These are phyloP conservation scores for Lepidotrigona ventralis DNA, from an alignment of 1,140 invertebrate species.

Conservation along the genomic window DNA sequence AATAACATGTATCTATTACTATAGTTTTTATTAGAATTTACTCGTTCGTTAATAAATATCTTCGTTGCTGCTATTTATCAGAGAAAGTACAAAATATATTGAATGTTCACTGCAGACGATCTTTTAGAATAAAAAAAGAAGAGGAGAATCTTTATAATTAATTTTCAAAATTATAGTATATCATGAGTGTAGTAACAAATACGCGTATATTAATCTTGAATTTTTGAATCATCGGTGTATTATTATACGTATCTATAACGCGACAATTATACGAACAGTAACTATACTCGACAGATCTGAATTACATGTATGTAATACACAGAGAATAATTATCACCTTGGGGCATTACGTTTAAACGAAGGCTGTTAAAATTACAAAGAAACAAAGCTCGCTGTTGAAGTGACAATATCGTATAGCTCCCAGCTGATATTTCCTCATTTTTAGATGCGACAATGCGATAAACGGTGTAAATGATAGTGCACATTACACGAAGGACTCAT, in stretches of 20 bases:
- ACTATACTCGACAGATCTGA: not conserved
- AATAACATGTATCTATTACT: no score
- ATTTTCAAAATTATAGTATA: no score
- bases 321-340: not conserved
- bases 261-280: not conserved
- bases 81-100: no score
- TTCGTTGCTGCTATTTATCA: no score
- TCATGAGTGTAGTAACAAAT: no score
- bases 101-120: no score
- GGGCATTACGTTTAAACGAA: not conserved
- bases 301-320: not conserved
- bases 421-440: not conserved
- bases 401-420: not conserved
- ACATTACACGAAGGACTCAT: not conserved
- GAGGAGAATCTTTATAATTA: no score
- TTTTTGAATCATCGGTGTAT: not conserved
- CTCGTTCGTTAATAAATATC: no score
- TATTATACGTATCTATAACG: not conserved
- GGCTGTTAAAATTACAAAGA: not conserved
- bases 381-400: not conserved
- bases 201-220: not conserved
- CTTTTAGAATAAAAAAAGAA: no score
- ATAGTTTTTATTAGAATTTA: no score
- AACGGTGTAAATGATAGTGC: slow-evolving; percentile 18
- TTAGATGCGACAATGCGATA: slow-evolving; percentile 5